Percentiles rank a stretch among this genome's conserved stretches.
Conservation (phyloP, 2,113 vertebrate species). For the Opisthocomus hoazin region DNA sequence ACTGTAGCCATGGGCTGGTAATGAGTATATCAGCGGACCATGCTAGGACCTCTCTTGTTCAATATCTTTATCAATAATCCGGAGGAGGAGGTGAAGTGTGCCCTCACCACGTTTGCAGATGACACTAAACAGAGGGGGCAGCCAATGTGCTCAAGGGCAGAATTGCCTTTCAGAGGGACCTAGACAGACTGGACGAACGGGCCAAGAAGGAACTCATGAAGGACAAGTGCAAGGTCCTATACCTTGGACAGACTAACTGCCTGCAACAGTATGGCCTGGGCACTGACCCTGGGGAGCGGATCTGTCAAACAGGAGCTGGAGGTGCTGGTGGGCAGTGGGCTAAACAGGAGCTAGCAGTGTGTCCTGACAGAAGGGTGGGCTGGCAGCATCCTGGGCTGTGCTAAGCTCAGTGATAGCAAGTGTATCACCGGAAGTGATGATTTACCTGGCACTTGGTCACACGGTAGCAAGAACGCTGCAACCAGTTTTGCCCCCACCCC, state of each 20-base stretch:
- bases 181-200: neutral
- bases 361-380: neutral
- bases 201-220: neutral
- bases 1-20: neutral
- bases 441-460: neutral
- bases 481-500: neutral
- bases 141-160: neutral
- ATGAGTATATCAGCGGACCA: neutral
- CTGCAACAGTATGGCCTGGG: neutral
- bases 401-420: neutral
- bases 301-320: neutral
- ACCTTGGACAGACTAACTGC: neutral
- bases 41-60: neutral
- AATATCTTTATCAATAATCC: neutral
- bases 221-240: neutral
- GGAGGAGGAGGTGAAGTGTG: neutral
- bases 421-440: neutral
- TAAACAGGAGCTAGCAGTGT: neutral
- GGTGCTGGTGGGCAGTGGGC: neutral
- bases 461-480: neutral
- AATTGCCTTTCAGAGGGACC: neutral
- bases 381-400: neutral
- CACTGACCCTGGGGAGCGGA: fast-evolving
- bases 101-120: neutral
- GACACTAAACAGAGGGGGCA: fast-evolving